Evolutionary conservation across 37 sponge, comb jelly and placozoan genomes (phyloP), one percentile per base, ranked within the genome.

Genomic region (Halisarca cf. caerulea): DNA sequence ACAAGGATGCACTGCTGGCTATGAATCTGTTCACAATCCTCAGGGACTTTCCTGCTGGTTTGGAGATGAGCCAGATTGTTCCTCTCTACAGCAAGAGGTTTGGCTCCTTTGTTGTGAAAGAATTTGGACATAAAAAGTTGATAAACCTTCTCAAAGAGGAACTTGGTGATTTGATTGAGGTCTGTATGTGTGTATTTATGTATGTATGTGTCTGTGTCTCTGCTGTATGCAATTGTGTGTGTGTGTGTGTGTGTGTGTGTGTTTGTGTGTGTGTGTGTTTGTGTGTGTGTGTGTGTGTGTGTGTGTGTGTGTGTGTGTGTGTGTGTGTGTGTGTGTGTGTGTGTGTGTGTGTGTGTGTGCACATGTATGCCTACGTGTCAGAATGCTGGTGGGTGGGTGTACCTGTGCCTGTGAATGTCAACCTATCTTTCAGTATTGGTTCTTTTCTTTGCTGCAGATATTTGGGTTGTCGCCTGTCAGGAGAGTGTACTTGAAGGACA

Each of bases 101-200:
- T 60, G 69, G 78, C 7, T 38, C 33, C 23, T 30, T 89, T 27
- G 36, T 51, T 15, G 82, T 87, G n/a, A 23, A 51, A 1, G 27
- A 81, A 23, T 89, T 80, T 75, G 93, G 93, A 18, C 27, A 51
- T 58, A 83, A 57, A 27, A 64, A 80, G 21, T 87, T 90, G 55
- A 78, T 88, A 71, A 81, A 83, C 32, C 51, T 44, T 28, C 71
- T 88, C 4, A 69, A 90, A 64, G 88, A 88, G 60, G 88, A 85
- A 0, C 78, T 93, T 8, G 83, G 82, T 35, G 86, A 93, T 58
- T 37, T 82, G 17, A 66, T 88, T 81, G 44, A 81, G n/a, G 93
- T 93, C 34, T 8, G 69, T 28, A 4, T 68, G 34, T 7, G 35
- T 34, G 35, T 34, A 30, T 4, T 17, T 4, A 4, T 34, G 35